phyloP scores from a whole-genome alignment of 2,797 vertebrate species.

The Danio aesculapii region DNA sequence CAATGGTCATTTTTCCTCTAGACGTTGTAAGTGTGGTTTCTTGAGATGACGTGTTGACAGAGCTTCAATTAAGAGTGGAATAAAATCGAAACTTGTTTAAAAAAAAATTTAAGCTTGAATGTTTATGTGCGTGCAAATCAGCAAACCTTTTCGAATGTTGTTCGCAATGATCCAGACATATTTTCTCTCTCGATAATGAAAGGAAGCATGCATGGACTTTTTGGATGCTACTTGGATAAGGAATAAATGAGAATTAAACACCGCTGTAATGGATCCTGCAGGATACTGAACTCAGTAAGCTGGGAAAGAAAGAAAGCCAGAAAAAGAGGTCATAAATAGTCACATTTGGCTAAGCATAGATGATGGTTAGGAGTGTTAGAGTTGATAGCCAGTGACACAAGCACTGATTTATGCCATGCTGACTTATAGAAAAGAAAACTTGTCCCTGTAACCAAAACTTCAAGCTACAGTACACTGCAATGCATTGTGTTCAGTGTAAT shows the following conservation, averaged over 20 bases:
- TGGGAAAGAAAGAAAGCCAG: conserved; percentile 28
- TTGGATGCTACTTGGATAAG: conserved; percentile 35
- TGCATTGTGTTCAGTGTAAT: conserved; percentile 5
- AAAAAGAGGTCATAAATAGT: conserved; percentile 67
- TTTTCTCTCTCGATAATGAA: conserved; percentile 26
- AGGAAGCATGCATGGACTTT: conserved; percentile 32
- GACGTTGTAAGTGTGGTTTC: not conserved
- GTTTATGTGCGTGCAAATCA: conserved; percentile 11
- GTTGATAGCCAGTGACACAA: conserved; percentile 51
- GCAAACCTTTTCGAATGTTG: not conserved
- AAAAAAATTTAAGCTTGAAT: not conserved
- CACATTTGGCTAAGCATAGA: conserved; percentile 60
- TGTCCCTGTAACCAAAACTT: conserved; percentile 28
- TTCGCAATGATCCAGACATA: conserved; percentile 25
- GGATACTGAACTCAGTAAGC: conserved; percentile 41
- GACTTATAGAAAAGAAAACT: conserved; percentile 49
- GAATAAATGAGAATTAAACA: conserved; percentile 42
- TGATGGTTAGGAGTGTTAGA: conserved; percentile 61
- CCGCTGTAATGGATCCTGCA: conserved; percentile 41
- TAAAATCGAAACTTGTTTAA: not conserved
- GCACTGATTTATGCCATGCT: conserved; percentile 62
- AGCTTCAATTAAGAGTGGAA: conserved; percentile 8
- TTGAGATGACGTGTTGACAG: conserved; percentile 21
- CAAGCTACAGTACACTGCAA: not conserved
- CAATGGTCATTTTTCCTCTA: conserved; percentile 4